A percentile compares a stretch with the other conserved stretches of the same genome.
Evolutionary conservation across 2,113 vertebrate species (phyloP).

Genomic region (Lota lota): DNA sequence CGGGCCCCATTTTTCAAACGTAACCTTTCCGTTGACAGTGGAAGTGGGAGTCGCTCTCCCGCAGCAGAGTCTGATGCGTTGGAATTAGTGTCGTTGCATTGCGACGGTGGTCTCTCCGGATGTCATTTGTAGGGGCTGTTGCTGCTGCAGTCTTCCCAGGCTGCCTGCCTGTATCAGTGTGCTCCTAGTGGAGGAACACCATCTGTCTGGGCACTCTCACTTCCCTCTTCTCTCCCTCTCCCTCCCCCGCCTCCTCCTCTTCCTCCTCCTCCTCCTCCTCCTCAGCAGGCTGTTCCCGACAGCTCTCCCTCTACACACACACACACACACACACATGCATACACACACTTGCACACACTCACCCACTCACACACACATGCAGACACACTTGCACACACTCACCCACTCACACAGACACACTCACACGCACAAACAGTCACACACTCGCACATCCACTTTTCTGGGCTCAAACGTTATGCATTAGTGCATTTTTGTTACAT

Average conservation of each 20-base stretch:
- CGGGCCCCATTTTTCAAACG: slow-evolving; percentile 70
- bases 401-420: slow-evolving; percentile 7
- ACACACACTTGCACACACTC: slow-evolving; percentile 4
- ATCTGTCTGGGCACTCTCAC: slow-evolving; percentile 60
- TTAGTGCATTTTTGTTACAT: slow-evolving; percentile 45
- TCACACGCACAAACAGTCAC: slow-evolving; percentile 9
- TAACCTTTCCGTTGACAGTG: slow-evolving; percentile 73
- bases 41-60: slow-evolving; percentile 59
- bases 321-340: not conserved
- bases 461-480: slow-evolving; percentile 4
- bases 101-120: slow-evolving; percentile 60
- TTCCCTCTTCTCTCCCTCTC: slow-evolving; percentile 38
- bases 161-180: slow-evolving; percentile 53
- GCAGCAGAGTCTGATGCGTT: slow-evolving; percentile 37
- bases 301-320: slow-evolving; percentile 35
- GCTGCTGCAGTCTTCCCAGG: slow-evolving; percentile 22
- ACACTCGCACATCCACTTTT: not conserved
- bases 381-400: not conserved
- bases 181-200: slow-evolving; percentile 53
- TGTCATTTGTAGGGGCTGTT: slow-evolving; percentile 61
- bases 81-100: slow-evolving; percentile 55
- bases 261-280: slow-evolving; percentile 35
- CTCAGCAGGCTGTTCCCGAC: slow-evolving; percentile 51
- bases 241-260: not conserved
- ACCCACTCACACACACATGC: not conserved